Evolutionary conservation across 2,113 vertebrate species (phyloP), one percentile per base, ranked within the genome.

Genomic region (Ictalurus punctatus): DNA sequence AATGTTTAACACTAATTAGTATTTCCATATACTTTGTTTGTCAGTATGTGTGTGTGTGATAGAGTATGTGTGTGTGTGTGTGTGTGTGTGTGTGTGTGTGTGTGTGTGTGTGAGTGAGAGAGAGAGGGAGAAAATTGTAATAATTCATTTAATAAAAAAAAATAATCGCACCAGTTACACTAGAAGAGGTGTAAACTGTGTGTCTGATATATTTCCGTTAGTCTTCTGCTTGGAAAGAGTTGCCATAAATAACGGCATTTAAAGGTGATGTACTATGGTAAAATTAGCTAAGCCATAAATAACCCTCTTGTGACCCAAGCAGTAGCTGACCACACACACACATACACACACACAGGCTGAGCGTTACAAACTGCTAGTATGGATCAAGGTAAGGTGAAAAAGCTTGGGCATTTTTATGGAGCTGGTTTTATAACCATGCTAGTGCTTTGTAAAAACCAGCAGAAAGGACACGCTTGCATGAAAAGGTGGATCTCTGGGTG

Each of bases 181-280:
- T 78, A 58, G 65, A 90, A 88, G 63, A 76, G 76, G 2, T 76
- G 83, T 90, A 88, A 88, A 59, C 37, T 48, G 16, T 27, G 10
- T 73, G 48, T 30, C 27, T 89, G 87, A 87, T 86, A 67, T 85
- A 89, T 61, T 87, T 48, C 10, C 37, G 59, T 88, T 81, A n/a
- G 80, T n/a, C 34, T 76, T 37, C 69, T 80, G 52, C 65, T 69
- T 80, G 85, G 69, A 30, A 40, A 25, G 40, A 74, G 59, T 54
- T 44, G 73, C 86, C 63, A 89, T 83, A 90, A 90, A 87, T 90
- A 89, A 90, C 37, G 61, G 30, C 37, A 84, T 90, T 84, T 81
- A 81, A 84, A 87, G 73, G 74, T 71, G 37, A 6, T 8, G 30
- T 86, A 74, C 87, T 73, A 44, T 44, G 44, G 84, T 85, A 89